phyloP scores from a whole-genome alignment of 2,888 invertebrate species.

The Cosmorhoe ocellata region DNA sequence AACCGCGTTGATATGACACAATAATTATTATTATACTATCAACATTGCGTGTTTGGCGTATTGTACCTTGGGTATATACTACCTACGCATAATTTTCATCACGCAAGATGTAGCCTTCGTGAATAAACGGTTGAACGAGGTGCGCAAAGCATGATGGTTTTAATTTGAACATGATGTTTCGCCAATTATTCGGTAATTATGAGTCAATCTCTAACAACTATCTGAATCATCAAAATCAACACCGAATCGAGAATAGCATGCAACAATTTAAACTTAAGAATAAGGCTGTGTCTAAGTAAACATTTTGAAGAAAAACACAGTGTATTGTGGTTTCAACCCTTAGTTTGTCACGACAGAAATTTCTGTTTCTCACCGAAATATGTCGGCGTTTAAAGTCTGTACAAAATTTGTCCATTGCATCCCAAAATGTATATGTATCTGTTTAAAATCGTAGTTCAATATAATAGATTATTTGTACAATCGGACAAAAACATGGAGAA shows the following conservation, averaged over 20 bases:
- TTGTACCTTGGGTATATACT: background rate
- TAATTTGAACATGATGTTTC: slow-evolving; percentile 5
- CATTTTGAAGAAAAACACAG: too few species aligned
- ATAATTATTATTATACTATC: slow-evolving; percentile 4
- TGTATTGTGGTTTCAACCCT: too few species aligned
- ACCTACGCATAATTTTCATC: slow-evolving; percentile 15
- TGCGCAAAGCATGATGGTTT: slow-evolving; percentile 4
- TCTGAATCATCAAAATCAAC: slow-evolving; percentile 10
- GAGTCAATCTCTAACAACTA: slow-evolving; percentile 1
- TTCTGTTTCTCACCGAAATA: too few species aligned
- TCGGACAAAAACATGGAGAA: too few species aligned
- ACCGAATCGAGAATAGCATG: slow-evolving; percentile 10
- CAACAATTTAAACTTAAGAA: background rate
- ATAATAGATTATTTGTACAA: too few species aligned
- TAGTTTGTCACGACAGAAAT: too few species aligned
- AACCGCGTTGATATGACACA: background rate
- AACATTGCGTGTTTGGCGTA: slow-evolving; percentile 10
- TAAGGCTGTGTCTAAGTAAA: background rate
- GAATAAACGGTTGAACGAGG: slow-evolving; percentile 2
- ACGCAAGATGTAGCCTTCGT: slow-evolving; percentile 17
- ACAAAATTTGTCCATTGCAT: too few species aligned
- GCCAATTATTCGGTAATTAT: slow-evolving; percentile 17
- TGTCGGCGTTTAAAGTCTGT: too few species aligned
- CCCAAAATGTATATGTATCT: too few species aligned
- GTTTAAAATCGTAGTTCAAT: too few species aligned